Base-by-base conservation (phyloP, 2,888 invertebrate species). In the Athalia cordata region DNA sequence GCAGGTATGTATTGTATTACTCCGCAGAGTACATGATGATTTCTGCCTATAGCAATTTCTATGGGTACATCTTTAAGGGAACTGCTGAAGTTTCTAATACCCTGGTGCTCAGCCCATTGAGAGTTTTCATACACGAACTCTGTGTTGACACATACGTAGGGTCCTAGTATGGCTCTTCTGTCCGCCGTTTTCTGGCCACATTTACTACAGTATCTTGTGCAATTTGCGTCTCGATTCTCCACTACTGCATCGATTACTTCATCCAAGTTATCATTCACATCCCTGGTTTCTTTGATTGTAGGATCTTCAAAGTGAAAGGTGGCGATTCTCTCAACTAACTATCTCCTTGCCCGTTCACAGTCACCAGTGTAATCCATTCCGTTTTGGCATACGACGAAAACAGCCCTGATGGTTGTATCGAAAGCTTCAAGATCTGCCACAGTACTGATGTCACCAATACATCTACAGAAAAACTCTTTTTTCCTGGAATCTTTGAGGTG, bases 81-180 rank as follows among this genome's bases (percentile, higher is more conserved):
- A 45, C 68, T 68, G 4, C 52, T 15, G 8, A 13, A 52, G n/a
- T 68, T 68, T 5, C 15, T 15, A 52, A 68, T 52, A 11, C 8
- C 43, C 8, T 52, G 52, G 6, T 47, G 68, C 45, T 68, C 9
- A 6, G 68, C 68, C 68, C 68, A 68, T 8, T 8, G 3, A n/a
- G 68, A 68, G 5, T 68, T 9, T 43, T 68, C 68, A 13, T 68
- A 68, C 11, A 68, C 52, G 29, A 68, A 68, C 5, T 68, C 68
- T 8, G 68, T 68, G 52, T 68, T n/a, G 15, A 68, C 68, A 1
- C 68, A 55, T 43, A 68, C 7, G n/a, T 68, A 68, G 15, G 68
- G 43, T 52, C 68, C 55, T 52, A 68, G 68, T 68, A 11, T 13
- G 13, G 45, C 29, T 15, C 52, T 45, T n/a, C 68, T 68, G 6